Evolutionary conservation across 2,797 vertebrate genomes (phyloP), one percentile per base, ranked within the genome.

Genomic region (Garrulus glandarius): DNA sequence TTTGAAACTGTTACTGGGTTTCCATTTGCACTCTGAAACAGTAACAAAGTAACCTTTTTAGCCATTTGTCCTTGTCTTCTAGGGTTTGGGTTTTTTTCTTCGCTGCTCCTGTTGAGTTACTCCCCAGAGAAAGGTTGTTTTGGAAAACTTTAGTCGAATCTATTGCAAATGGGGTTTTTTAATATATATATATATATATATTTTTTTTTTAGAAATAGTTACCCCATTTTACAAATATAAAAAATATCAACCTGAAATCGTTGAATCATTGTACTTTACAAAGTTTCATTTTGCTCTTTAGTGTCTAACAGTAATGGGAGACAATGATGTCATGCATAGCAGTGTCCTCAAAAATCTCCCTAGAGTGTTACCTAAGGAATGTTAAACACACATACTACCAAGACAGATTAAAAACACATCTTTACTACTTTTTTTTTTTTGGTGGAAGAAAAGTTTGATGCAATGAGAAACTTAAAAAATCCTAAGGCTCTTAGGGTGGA

Each of bases 41-140:
- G 21, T 77, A 41, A 34, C 29, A 41, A 60, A 82, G 22, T 63
- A 82, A 47, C 17, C 2, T 53, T 70, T 36, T 59, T 52, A 53
- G 13, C 15, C 3, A 0, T 26, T 4, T 27, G 5, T 59, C 15
- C 0, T 4, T 57, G 9, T 71, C 23, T 52, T 50, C 5, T 29
- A 14, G 30, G 6, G 1, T 63, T 52, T 21, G 3, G 9, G 3
- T 13, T 46, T 56, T 50, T 56, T 37, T 26, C 5, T 44, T 43
- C 13, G 2, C 4, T 53, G 8, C 14, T 85, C 30, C 30, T 49
- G 6, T 26, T 18, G 17, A 27, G 9, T 92, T 95, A 47, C 10
- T 65, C 23, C 10, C 6, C 10, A 21, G 7, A 13, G 20, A 52
- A 78, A 29, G 18, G 19, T 61, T 77, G 9, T 70, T 34, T 41